Conservation (phyloP, 2,888 invertebrate genomes). For the Timema podura region DNA sequence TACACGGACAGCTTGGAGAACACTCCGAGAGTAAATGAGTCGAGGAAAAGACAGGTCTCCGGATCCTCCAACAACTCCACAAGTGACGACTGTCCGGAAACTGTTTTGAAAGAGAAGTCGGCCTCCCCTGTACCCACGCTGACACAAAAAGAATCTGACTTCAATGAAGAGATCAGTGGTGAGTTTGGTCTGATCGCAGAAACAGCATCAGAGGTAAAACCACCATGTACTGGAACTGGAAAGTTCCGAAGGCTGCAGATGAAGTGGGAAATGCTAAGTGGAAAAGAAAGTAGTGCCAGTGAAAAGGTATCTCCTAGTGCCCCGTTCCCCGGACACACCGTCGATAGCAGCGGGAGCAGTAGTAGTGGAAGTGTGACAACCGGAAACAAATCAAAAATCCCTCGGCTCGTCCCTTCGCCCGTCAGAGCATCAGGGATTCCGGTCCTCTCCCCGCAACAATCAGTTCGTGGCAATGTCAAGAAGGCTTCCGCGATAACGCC, state of each 20-base stretch:
- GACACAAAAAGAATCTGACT: constrained; percentile 32
- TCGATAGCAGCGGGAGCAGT: constrained; percentile 19
- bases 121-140: constrained; percentile 32
- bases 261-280: constrained; percentile 75
- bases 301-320: constrained; percentile 30
- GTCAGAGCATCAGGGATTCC: constrained; percentile 52
- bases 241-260: constrained; percentile 72
- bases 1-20: constrained; percentile 69
- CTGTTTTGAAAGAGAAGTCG: constrained; percentile 35
- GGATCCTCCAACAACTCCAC: constrained; percentile 32
- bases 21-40: constrained; percentile 44
- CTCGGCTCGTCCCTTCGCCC: constrained; percentile 69
- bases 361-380: neutral
- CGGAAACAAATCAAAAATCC: constrained; percentile 58
- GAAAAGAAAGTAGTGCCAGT: constrained; percentile 46
- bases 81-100: constrained; percentile 32
- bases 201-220: neutral
- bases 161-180: neutral
- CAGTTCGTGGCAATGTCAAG: neutral
- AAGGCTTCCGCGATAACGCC: neutral
- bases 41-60: constrained; percentile 34
- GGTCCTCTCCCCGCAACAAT: constrained; percentile 41
- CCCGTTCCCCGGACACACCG: constrained; percentile 10
- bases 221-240: constrained; percentile 49
- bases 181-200: neutral